Evolutionary conservation across 1,140 invertebrate species (phyloP).

Genomic region (Cherax quadricarinatus): DNA sequence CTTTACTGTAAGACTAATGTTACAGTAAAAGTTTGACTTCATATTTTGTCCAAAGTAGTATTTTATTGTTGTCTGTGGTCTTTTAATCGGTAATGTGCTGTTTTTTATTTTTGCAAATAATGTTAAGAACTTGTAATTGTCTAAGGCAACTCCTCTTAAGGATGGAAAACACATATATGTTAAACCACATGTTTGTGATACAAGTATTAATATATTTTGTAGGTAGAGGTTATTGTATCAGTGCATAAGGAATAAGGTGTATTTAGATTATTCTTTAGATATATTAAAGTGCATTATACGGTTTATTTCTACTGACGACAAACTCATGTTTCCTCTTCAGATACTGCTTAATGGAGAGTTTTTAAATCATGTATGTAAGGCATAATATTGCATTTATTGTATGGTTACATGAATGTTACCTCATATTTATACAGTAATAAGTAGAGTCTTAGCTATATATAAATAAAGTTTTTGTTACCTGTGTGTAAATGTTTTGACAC

Average conservation of each 20-base stretch:
- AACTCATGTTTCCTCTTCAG: no score
- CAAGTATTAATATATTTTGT: not conserved
- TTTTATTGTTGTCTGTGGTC: not conserved
- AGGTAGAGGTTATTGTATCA: not conserved
- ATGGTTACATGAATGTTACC: not conserved
- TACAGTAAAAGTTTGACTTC: no score
- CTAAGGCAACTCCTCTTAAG: not conserved
- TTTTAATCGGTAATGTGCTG: not conserved
- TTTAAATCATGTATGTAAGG: not conserved
- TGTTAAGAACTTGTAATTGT: not conserved
- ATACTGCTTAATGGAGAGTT: not conserved
- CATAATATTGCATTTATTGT: slow-evolving; percentile 1
- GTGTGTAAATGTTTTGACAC: not conserved
- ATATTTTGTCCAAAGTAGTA: not conserved
- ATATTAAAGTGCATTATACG: not conserved
- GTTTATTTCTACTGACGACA: no score
- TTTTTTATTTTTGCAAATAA: not conserved
- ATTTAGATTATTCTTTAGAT: not conserved
- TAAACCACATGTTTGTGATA: not conserved
- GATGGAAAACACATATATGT: not conserved
- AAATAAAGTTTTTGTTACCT: not conserved
- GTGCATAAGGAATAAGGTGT: not conserved
- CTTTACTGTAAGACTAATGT: not conserved
- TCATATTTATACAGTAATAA: slow-evolving; percentile 3
- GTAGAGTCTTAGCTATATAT: not conserved